These are phyloP conservation scores for Helleia helle DNA, from an alignment of 2,888 invertebrate species.

Conservation along the genomic window DNA sequence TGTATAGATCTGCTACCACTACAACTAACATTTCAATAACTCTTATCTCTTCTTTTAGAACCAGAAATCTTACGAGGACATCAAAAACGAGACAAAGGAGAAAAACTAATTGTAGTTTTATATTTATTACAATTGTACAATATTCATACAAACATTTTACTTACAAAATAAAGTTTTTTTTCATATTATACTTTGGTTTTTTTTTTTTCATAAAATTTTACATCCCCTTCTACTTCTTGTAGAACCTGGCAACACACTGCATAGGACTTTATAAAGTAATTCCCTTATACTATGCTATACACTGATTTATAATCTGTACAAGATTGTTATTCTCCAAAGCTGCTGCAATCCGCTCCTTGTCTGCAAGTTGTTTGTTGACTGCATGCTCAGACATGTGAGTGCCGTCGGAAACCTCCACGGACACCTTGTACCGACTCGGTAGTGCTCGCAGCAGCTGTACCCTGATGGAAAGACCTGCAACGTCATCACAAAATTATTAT, in stretches of 20 bases:
- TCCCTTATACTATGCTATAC: conserved; percentile 62
- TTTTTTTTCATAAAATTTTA: neutral
- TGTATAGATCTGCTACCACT: too few species aligned
- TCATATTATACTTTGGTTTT: neutral
- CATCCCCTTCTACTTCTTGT: neutral
- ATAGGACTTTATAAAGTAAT: too few species aligned
- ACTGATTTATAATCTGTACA: conserved; percentile 95
- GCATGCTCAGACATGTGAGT: conserved; percentile 93
- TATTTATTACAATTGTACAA: neutral
- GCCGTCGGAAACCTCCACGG: conserved; percentile 91
- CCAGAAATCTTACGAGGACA: conserved; percentile 59
- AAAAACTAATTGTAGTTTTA: conserved; percentile 29
- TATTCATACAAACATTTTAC: conserved; percentile 6
- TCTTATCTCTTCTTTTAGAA: conserved; percentile 40
- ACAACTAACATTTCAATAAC: too few species aligned
- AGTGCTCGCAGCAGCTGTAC: conserved; percentile 91
- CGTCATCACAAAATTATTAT: neutral
- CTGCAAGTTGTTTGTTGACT: conserved; percentile 97
- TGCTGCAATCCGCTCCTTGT: conserved; percentile 98
- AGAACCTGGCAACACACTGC: too few species aligned
- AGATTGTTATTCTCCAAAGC: conserved; percentile 95
- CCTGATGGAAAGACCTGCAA: conserved; percentile 86
- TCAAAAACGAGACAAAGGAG: conserved; percentile 53
- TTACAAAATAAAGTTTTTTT: conserved; percentile 12
- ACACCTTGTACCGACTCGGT: conserved; percentile 89